phyloP scores from a whole-genome alignment of 2,797 vertebrate species.

The Eulemur mongoz region DNA sequence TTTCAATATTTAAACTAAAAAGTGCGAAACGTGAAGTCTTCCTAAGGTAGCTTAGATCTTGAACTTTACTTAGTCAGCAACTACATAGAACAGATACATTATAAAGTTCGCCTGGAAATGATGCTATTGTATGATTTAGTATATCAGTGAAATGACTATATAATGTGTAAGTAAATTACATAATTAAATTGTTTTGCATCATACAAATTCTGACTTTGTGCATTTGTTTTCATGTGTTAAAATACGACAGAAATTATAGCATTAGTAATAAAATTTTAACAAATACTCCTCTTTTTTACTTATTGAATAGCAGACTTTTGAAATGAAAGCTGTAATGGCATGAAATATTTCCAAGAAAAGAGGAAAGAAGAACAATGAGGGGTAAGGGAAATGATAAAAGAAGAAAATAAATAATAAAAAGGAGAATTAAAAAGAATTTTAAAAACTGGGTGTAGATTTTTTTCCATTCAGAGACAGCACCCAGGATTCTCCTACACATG shows the following conservation, averaged over 20 bases:
- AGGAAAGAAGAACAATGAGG: not conserved
- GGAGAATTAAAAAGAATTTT: not conserved
- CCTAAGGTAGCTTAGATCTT: constrained; percentile 36
- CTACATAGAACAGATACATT: constrained; percentile 34
- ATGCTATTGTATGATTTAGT: not conserved
- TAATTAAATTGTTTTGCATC: constrained; percentile 16
- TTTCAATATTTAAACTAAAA: not conserved
- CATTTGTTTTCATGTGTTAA: constrained; percentile 21
- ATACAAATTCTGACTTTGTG: not conserved
- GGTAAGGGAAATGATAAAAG: not conserved
- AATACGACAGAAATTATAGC: not conserved
- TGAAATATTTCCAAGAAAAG: not conserved
- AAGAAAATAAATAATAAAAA: not conserved
- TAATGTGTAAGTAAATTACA: constrained; percentile 34
- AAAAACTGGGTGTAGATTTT: not conserved
- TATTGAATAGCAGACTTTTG: not conserved
- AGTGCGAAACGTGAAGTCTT: not conserved
- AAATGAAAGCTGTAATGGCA: not conserved
- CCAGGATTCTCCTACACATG: not conserved
- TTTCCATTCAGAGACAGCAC: not conserved
- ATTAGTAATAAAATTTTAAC: not conserved
- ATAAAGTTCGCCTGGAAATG: constrained; percentile 31
- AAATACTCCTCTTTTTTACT: not conserved
- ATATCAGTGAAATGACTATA: not conserved
- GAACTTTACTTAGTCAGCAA: constrained; percentile 45